A percentile compares a stretch with the other conserved stretches of the same genome.
Conservation (phyloP, 2,113 vertebrate genomes). For the Hirundichthys speculiger region DNA sequence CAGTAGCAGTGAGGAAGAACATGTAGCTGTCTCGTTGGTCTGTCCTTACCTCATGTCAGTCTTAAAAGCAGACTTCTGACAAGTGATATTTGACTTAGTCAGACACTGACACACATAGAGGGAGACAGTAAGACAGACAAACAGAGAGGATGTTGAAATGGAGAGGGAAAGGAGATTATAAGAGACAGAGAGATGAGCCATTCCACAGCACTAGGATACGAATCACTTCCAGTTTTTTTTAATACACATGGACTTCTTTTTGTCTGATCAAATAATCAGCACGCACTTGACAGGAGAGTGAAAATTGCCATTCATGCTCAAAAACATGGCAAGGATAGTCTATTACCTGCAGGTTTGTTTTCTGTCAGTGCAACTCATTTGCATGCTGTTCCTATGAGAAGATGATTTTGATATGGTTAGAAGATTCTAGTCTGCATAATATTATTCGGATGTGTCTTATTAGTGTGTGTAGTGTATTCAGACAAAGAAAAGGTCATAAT, state of each 20-base stretch:
- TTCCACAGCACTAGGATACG: conserved; percentile 58
- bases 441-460: conserved; percentile 77
- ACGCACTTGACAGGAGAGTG: conserved; percentile 68
- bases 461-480: conserved; percentile 59
- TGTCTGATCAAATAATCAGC: conserved; percentile 76
- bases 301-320: conserved; percentile 73
- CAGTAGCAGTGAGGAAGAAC: conserved; percentile 47
- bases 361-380: conserved; percentile 62
- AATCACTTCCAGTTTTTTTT: conserved; percentile 69
- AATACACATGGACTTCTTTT: conserved; percentile 56
- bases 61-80: conserved; percentile 76
- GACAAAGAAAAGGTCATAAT: conserved; percentile 80
- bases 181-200: conserved; percentile 57
- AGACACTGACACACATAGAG: conserved; percentile 29
- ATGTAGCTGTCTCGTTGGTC: conserved; percentile 59
- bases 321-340: conserved; percentile 71
- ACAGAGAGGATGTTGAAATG: conserved; percentile 39
- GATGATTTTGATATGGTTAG: conserved; percentile 64
- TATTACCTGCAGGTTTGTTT: conserved; percentile 74
- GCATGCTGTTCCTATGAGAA: conserved; percentile 66
- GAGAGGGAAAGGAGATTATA: conserved; percentile 37
- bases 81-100: conserved; percentile 73
- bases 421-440: conserved; percentile 57
- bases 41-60: conserved; percentile 77
- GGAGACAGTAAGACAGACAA: conserved; percentile 38